Evolutionary conservation across 2,888 invertebrate species (phyloP).

Genomic region (Coenonympha glycerion): DNA sequence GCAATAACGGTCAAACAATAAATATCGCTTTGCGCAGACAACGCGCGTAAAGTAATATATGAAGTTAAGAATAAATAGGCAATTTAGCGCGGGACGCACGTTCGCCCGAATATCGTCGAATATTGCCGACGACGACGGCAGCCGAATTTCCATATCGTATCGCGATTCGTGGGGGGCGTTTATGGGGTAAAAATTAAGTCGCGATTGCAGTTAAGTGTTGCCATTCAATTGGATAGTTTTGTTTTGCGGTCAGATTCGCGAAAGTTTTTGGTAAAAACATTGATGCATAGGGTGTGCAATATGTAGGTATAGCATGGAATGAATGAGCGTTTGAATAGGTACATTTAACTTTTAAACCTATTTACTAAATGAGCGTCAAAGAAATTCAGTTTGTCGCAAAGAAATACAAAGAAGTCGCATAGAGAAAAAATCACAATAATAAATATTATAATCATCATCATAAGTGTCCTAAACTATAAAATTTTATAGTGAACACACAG

Average conservation of each 20-base stretch:
- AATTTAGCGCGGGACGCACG: slow-evolving; percentile 73
- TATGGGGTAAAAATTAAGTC: slow-evolving; percentile 76
- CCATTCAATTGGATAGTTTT: slow-evolving; percentile 57
- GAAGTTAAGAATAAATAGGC: slow-evolving; percentile 78
- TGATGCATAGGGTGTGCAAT: too few species aligned
- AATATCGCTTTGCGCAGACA: slow-evolving; percentile 76
- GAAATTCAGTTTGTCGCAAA: too few species aligned
- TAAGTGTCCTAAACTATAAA: too few species aligned
- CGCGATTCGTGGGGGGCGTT: slow-evolving; percentile 71
- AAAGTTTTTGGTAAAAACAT: background rate
- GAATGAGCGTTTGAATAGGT: too few species aligned
- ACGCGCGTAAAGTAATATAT: slow-evolving; percentile 77
- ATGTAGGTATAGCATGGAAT: too few species aligned
- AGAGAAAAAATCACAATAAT: too few species aligned
- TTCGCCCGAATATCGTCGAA: slow-evolving; percentile 72
- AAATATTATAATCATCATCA: too few species aligned
- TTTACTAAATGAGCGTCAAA: too few species aligned
- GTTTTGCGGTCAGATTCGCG: background rate
- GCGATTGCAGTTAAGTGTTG: slow-evolving; percentile 53
- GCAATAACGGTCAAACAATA: slow-evolving; percentile 76
- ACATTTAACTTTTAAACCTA: too few species aligned
- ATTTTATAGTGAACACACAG: too few species aligned
- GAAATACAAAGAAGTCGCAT: too few species aligned
- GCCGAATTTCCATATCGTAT: slow-evolving; percentile 72
- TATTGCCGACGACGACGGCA: slow-evolving; percentile 68